Base-by-base conservation (phyloP, 2,797 vertebrate species). In the Cheirogaleus major region DNA sequence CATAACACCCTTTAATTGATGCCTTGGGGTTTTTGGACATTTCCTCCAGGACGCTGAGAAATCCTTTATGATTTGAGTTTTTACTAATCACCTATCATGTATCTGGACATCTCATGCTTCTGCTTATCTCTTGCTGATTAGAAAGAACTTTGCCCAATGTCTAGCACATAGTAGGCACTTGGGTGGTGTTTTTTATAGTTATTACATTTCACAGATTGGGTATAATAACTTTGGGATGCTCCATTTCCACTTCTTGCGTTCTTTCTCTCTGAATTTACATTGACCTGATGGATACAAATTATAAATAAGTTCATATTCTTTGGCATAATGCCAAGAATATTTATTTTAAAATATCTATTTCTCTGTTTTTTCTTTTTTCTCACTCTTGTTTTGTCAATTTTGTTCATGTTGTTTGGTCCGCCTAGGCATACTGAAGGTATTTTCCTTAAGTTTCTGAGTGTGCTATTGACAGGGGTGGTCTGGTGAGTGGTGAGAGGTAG, bases 301-400 rank as follows among this genome's bases (percentile, higher is more conserved):
- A 63, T 61, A 89, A 94, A 8, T 75, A 18, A 61, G 14, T 86
- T 88, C 15, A 20, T 79, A 18, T 72, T 89, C 55, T 85, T 96
- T 72, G 80, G 87, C 81, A 59, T 45, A 72, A 63, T 65, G 72
- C 73, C 87, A 95, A 91, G 43, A 70, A 32, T 93, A 67, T 95
- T 91, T 93, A 73, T 94, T 95, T 95, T 86, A 72, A 96, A 93
- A 80, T 80, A 14, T 67, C 84, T 20, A 45, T 43, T 78, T 94
- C 65, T 96, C 41, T 81, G 4, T 86, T 79, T 95, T 43, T 61
- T 32, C 55, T 10, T 75, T 2, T 95, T 96, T 91, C 38, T 38
- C 55, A 65, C 9, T 82, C 55, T 55, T 27, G 25, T 85, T 92
- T 91, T 72, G 94, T 80, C 65, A 72, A 43, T 32, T 90, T 83